Conservation (phyloP, 1,140 invertebrate genomes). For the Ylistrum balloti region DNA sequence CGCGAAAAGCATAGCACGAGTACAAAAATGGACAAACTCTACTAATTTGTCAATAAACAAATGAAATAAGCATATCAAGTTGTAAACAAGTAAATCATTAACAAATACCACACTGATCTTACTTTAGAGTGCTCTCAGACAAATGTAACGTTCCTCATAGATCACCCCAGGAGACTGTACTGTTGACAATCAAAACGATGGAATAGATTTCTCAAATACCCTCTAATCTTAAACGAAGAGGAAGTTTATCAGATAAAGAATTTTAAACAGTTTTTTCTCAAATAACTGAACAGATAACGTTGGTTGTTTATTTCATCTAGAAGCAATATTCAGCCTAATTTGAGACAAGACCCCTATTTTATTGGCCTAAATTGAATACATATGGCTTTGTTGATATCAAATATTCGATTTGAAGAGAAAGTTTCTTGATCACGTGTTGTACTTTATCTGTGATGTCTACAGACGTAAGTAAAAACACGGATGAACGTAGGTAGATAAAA, state of each 20-base stretch:
- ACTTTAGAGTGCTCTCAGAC: too few species aligned
- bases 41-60: too few species aligned
- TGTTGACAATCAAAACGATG: background rate
- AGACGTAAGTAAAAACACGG: background rate
- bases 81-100: too few species aligned
- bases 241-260: background rate
- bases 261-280: background rate
- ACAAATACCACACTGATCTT: too few species aligned
- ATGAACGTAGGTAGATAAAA: background rate
- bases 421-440: background rate
- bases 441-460: background rate
- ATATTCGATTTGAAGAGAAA: background rate
- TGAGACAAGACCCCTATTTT: background rate
- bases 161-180: too few species aligned
- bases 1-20: too few species aligned
- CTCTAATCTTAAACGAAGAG: background rate
- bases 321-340: background rate
- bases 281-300: background rate
- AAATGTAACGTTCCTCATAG: too few species aligned
- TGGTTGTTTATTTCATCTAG: background rate
- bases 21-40: too few species aligned
- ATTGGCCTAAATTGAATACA: background rate
- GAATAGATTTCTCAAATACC: background rate
- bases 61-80: too few species aligned
- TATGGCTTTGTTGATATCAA: background rate